Base-by-base conservation (phyloP, 30 jellyfish, hydroid and myxozoan species). In the Cassiopea xamachana region DNA sequence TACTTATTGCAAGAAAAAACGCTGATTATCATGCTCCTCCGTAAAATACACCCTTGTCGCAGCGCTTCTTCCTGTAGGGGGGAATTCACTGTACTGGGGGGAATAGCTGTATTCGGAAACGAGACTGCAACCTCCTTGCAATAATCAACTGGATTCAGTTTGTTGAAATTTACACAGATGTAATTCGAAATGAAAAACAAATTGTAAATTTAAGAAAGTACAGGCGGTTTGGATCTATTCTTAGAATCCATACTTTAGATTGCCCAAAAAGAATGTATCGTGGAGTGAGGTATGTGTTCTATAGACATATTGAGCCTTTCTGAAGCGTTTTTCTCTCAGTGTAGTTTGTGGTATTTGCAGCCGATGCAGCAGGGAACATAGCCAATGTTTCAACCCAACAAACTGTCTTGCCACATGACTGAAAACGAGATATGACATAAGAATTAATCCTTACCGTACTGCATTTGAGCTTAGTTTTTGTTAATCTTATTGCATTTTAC, bases 121-220 rank as follows among this genome's bases (percentile, higher is more conserved):
- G 80, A 71, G 80, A 44, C 58, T 43, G 55, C 80, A 71, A 39
- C 50, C 80, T 71, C 80, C 19, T 15, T 71, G 2, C n/a, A 4
- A 1, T 4, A 3, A 62, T 17, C 6, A 8, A 8, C 58, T 71
- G 58, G 55, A 67, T 67, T 67, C 76, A 67, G 76, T 71, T 71
- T n/a, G 51, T 19, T 71, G 49, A 44, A 71, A 71, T 71, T 71
- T 71, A 71, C 80, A 8, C 80, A 71, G 80, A 71, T 71, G 80
- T 19, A 17, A 71, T 51, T 51, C n/a, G n/a, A 9, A 2, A 51
- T 4, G 64, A 51, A 51, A 51, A 51, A 51, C 64, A 9, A 51
- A 51, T 4, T 51, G 64, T 2, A 9, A 4, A 9, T 51, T 51
- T 51, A 51, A 4, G 64, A 51, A 51, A 51, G 9, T 51, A 9